These are phyloP conservation scores for Leptobrachium ailaonicum DNA, from an alignment of 2,113 vertebrate genomes.

Conservation along the genomic window DNA sequence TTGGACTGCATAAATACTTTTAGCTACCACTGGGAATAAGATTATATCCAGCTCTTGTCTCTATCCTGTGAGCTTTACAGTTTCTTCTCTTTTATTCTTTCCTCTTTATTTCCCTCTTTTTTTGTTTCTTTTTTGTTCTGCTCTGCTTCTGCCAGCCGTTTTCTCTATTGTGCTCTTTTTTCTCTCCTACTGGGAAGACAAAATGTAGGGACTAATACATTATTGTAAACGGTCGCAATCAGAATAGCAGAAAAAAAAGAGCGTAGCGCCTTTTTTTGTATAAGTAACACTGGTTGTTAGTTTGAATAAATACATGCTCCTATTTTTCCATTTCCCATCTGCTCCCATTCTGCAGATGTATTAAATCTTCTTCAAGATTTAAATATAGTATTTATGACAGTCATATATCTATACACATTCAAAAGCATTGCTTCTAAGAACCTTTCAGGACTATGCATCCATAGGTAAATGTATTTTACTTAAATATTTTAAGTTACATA, in stretches of 20 bases:
- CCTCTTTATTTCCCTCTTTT: neutral
- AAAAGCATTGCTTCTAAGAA: neutral
- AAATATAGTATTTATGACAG: neutral
- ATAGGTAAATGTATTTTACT: neutral
- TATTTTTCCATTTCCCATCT: no score
- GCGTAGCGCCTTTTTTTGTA: neutral
- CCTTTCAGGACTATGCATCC: neutral
- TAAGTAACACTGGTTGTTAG: neutral
- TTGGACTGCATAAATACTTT: neutral
- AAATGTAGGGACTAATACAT: neutral
- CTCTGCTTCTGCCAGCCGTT: slow-evolving; percentile 7
- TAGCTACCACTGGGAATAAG: slow-evolving; percentile 36
- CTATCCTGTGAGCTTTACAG: slow-evolving; percentile 34
- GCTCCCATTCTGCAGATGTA: no score
- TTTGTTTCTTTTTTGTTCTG: neutral
- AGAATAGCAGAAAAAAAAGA: neutral
- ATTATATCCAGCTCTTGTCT: slow-evolving; percentile 31
- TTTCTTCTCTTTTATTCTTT: neutral
- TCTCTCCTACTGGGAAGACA: slow-evolving; percentile 4
- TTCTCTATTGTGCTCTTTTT: slow-evolving; percentile 19
- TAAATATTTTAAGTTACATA: no score
- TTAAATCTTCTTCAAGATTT: neutral
- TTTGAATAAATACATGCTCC: no score
- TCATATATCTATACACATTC: neutral
- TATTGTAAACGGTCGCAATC: neutral